These are phyloP conservation scores for Pogonomyrmex californicus DNA, from an alignment of 1,140 invertebrate genomes.

Conservation along the genomic window DNA sequence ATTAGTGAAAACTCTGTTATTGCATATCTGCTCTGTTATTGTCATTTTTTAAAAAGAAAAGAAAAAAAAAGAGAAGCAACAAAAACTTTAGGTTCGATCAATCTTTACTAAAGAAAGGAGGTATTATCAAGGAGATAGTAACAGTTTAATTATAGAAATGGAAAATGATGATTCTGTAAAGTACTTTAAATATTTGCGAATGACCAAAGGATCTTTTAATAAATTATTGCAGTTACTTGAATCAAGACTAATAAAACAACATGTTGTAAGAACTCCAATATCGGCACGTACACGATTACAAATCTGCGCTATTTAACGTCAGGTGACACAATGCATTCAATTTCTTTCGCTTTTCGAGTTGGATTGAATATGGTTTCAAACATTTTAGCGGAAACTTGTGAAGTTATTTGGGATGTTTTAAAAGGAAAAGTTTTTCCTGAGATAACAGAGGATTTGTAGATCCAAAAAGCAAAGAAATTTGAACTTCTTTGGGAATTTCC, in stretches of 20 bases:
- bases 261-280: constrained; percentile 21
- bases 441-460: neutral
- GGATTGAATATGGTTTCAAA: neutral
- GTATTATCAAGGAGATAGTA: constrained; percentile 5
- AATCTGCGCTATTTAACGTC: constrained; percentile 8
- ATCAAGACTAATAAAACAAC: neutral
- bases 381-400: neutral
- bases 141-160: neutral
- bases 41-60: neutral
- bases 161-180: neutral
- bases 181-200: constrained; percentile 6
- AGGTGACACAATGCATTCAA: neutral
- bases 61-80: neutral
- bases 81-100: constrained; percentile 18
- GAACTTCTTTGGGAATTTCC: constrained; percentile 5
- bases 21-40: no score
- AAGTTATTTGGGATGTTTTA: neutral
- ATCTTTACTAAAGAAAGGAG: constrained; percentile 15
- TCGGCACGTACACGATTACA: neutral
- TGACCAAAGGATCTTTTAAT: neutral
- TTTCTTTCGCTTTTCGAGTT: constrained; percentile 13
- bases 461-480: neutral
- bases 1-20: neutral
- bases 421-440: constrained; percentile 18
- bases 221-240: neutral